phyloP scores from a whole-genome alignment of 2,888 invertebrate species.

The Lycia hirtaria region DNA sequence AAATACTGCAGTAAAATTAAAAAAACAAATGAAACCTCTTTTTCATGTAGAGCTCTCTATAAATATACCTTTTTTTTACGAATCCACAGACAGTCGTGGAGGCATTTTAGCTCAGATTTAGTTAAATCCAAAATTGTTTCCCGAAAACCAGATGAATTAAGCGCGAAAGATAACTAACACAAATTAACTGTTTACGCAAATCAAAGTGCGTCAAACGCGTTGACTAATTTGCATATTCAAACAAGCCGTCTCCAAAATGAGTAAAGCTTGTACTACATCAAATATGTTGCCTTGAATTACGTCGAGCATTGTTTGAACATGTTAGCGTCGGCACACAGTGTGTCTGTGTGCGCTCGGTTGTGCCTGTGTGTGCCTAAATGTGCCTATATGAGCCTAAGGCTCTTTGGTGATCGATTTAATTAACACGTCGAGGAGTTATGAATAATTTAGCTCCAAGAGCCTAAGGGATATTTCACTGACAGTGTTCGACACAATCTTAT shows the following conservation, averaged over 20 bases:
- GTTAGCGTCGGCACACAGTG: slow-evolving; percentile 2
- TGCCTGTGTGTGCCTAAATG: slow-evolving; percentile 5
- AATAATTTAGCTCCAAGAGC: slow-evolving; percentile 32
- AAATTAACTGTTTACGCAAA: slow-evolving; percentile 3
- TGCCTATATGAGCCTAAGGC: slow-evolving; percentile 4
- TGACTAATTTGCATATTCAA: slow-evolving; percentile 12
- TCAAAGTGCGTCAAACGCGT: slow-evolving; percentile 8
- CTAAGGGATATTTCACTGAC: slow-evolving; percentile 7
- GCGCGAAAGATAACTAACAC: neutral
- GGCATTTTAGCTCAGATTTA: too few species aligned
- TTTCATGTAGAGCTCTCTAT: too few species aligned
- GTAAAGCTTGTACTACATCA: slow-evolving; percentile 13
- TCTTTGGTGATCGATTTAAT: slow-evolving; percentile 35
- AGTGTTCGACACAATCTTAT: neutral
- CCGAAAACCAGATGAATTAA: neutral
- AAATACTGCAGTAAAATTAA: too few species aligned
- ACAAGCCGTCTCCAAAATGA: slow-evolving; percentile 4
- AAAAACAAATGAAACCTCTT: too few species aligned
- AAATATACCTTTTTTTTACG: too few species aligned
- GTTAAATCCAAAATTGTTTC: too few species aligned
- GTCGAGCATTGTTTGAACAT: slow-evolving; percentile 10
- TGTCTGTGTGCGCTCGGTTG: neutral
- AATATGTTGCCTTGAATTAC: slow-evolving; percentile 23
- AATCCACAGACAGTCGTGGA: too few species aligned
- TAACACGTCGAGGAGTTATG: slow-evolving; percentile 32